Conservation (phyloP, 2,113 vertebrate species). For the Engystomops pustulosus region DNA sequence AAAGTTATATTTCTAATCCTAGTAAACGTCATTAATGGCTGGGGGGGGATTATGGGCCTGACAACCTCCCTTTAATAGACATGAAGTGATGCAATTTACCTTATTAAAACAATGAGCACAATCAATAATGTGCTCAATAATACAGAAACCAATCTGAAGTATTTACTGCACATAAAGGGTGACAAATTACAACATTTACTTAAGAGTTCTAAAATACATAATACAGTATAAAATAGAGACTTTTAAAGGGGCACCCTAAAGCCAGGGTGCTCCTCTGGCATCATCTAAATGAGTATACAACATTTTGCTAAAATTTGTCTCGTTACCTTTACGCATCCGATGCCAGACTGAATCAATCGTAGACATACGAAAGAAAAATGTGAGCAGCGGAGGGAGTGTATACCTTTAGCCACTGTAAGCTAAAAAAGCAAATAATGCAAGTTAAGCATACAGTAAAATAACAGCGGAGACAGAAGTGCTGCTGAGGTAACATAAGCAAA, state of each 20-base stretch:
- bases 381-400: background rate
- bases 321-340: background rate
- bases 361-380: conserved; percentile 15
- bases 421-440: conserved; percentile 40
- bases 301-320: background rate
- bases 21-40: too few species aligned
- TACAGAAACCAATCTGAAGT: background rate
- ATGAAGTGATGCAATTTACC: background rate
- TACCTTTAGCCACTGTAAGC: conserved; percentile 26
- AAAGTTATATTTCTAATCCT: too few species aligned
- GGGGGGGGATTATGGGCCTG: too few species aligned
- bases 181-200: background rate
- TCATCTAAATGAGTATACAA: background rate
- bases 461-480: conserved; percentile 23
- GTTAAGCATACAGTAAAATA: conserved; percentile 50
- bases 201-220: background rate
- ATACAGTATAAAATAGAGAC: background rate
- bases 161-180: background rate
- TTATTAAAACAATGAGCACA: background rate
- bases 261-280: background rate
- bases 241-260: background rate
- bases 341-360: conserved; percentile 35
- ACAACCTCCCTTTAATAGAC: too few species aligned
- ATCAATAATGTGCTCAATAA: background rate
- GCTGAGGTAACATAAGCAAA: conserved; percentile 20